Evolutionary conservation across 2,113 vertebrate species (phyloP).

Genomic region (Bos indicus): DNA sequence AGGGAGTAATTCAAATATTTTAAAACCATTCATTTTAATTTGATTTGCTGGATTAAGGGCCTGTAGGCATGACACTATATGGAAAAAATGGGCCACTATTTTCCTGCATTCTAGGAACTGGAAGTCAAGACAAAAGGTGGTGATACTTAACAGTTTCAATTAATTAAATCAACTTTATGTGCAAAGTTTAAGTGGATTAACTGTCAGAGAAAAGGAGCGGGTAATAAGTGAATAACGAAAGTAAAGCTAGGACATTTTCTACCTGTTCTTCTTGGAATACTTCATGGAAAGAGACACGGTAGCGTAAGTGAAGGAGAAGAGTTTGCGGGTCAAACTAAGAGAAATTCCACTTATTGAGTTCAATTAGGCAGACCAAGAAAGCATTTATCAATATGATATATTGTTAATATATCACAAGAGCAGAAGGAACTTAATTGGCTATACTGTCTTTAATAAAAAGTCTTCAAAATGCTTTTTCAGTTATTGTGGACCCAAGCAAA

Average conservation of each 20-base stretch:
- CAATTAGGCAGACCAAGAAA: not conserved
- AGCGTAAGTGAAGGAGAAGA: not conserved
- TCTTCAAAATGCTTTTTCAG: not conserved
- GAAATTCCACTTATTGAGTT: not conserved
- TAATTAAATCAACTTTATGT: slow-evolving; percentile 15
- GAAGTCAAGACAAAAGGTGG: not conserved
- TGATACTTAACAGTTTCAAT: not conserved
- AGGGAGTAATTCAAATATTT: not conserved
- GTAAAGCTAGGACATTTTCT: not conserved
- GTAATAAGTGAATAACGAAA: not conserved
- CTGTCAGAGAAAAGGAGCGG: not conserved
- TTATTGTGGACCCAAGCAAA: not conserved
- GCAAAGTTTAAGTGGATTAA: not conserved
- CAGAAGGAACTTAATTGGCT: not conserved
- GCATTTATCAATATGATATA: not conserved
- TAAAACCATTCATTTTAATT: slow-evolving; percentile 3
- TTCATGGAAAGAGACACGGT: not conserved
- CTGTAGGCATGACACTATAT: not conserved
- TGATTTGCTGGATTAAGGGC: not conserved
- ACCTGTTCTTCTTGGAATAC: not conserved
- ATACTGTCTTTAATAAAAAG: not conserved
- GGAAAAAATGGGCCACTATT: not conserved
- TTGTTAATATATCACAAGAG: not conserved
- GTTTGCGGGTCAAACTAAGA: not conserved
- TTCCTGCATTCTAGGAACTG: not conserved